Base-by-base conservation (phyloP, 2,113 vertebrate genomes). In the Leptosomus discolor region DNA sequence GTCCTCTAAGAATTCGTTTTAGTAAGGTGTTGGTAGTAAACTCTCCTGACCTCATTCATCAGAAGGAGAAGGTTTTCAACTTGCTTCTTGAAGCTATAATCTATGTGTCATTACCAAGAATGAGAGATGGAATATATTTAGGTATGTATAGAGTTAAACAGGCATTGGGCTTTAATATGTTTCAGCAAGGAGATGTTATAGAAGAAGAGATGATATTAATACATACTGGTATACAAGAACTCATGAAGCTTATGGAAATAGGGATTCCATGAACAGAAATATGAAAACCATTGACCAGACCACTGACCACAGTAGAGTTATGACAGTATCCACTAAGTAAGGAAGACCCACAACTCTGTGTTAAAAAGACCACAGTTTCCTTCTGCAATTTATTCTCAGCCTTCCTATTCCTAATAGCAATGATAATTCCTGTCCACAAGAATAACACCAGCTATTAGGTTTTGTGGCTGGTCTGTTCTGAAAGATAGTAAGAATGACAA, bases 351-450 rank as follows among this genome's bases (percentile, higher is more conserved):
- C 73, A 77, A 29, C 19, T 86, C 86, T 26, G 6, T 24, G 2
- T 81, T 91, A 30, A 78, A 84, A 92, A 92, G 84, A 84, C 83
- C 79, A 75, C 60, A 17, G 11, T 78, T 95, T 95, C 86, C 80
- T 95, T 36, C 46, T 70, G 73, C 9, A 6, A 67, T 94, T 91
- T 92, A 81, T 89, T 84, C 39, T 94, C 93, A 65, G 37, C 74
- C 46, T 15, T 73, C 39, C 36, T 78, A 11, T 89, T 95, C 18
- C 34, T 91, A 89, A 77, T 30, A 65, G 54, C 50, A 94, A 24
- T 4, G 1, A 58, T 63, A 78, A 94, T 84, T 91, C 80, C 64
- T 80, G 34, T 86, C 51, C 60, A 78, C 73, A 87, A 87, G 50
- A 89, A 67, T 89, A 91, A 91, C 39, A 92, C 9, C 12, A 84